These are phyloP conservation scores for Teleopsis dalmanni DNA, from an alignment of 1,140 invertebrate genomes.

Conservation along the genomic window DNA sequence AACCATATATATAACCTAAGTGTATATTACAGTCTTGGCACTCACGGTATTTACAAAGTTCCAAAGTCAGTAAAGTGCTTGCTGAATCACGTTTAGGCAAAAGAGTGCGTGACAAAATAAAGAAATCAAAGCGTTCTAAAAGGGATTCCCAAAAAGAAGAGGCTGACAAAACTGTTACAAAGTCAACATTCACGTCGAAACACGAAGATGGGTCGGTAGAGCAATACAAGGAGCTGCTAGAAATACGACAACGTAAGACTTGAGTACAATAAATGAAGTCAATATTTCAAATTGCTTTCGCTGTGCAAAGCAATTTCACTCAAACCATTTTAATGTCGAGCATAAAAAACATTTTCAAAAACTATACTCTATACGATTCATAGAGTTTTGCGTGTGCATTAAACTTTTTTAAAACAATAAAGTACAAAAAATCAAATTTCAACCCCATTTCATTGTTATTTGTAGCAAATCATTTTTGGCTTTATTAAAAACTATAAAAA, in stretches of 20 bases:
- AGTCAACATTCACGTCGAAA: conserved; percentile 25
- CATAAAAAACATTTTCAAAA: too few relatives aligned
- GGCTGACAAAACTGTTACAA: conserved; percentile 15
- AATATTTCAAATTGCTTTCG: too few relatives aligned
- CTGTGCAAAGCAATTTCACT: too few relatives aligned
- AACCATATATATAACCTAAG: background rate
- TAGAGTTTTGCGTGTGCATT: too few relatives aligned
- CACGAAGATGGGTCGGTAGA: conserved; percentile 41
- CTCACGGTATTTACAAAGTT: conserved; percentile 45
- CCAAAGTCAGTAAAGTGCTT: conserved; percentile 51
- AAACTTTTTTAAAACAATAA: too few relatives aligned
- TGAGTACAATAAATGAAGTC: background rate
- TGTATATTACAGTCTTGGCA: conserved; percentile 32
- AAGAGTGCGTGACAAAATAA: conserved; percentile 52
- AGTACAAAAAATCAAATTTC: too few relatives aligned
- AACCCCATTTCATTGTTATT: background rate
- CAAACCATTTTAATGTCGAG: too few relatives aligned
- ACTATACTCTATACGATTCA: too few relatives aligned
- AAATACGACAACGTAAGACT: conserved; percentile 32
- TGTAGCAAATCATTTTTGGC: background rate
- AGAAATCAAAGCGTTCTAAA: conserved; percentile 47
- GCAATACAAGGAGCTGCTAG: conserved; percentile 37
- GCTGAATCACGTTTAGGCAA: conserved; percentile 50
- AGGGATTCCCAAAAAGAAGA: conserved; percentile 15
- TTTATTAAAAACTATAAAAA: conserved; percentile 18